Evolutionary conservation across 1,140 invertebrate genomes (phyloP).

Genomic region (Drosophila asahinai): DNA sequence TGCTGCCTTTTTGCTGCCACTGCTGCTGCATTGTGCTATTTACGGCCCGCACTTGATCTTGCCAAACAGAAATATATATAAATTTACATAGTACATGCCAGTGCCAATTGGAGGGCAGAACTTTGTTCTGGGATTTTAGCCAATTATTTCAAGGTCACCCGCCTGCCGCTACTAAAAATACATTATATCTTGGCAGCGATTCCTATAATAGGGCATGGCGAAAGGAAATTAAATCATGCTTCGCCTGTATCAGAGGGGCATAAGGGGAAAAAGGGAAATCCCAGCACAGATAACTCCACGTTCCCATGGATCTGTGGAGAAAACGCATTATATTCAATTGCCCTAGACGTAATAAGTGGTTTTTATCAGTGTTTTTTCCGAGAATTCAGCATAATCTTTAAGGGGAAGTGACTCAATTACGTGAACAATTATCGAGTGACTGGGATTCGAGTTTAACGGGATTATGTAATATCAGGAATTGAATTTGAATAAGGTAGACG

Average conservation of each 20-base stretch:
- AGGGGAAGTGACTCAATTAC: constrained; percentile 11
- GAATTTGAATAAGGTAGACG: too few relatives aligned
- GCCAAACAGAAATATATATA: constrained; percentile 38
- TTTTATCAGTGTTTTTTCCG: constrained; percentile 3
- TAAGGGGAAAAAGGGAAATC: not conserved
- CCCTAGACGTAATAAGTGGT: not conserved
- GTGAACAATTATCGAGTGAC: not conserved
- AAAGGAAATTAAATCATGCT: constrained; percentile 47
- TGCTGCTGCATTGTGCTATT: constrained; percentile 50
- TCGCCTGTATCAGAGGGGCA: constrained; percentile 10
- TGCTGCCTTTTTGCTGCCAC: not conserved
- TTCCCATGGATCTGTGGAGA: constrained; percentile 5
- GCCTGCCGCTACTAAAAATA: constrained; percentile 23
- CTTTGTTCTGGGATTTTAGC: constrained; percentile 39
- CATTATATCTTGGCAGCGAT: constrained; percentile 8
- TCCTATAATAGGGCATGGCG: constrained; percentile 29
- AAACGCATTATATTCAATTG: not conserved
- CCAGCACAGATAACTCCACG: constrained; percentile 4
- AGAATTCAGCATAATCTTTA: not conserved
- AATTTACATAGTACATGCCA: not conserved
- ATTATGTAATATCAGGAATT: not conserved
- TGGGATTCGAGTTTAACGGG: not conserved
- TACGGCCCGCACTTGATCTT: constrained; percentile 72
- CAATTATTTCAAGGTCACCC: constrained; percentile 57
- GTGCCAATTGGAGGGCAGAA: constrained; percentile 7